These are phyloP conservation scores for Scelioninae gen. 1 DNA, from an alignment of 2,888 invertebrate genomes.

Conservation along the genomic window DNA sequence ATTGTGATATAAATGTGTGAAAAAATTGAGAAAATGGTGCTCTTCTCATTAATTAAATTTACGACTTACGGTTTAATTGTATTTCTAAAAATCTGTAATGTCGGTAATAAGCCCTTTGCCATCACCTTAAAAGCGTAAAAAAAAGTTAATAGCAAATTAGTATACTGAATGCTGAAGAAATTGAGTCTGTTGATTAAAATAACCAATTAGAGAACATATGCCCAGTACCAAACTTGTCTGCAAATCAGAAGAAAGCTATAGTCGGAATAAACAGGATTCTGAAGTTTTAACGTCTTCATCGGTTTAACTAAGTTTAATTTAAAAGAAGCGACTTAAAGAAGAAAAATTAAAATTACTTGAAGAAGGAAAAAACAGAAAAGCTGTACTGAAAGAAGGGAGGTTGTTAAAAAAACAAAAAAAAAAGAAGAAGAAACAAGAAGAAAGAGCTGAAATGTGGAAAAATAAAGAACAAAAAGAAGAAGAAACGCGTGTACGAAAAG, in stretches of 20 bases:
- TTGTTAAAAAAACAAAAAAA: slow-evolving; percentile 14
- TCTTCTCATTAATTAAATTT: too few species aligned
- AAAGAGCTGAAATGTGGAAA: slow-evolving; percentile 20
- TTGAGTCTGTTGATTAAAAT: too few species aligned
- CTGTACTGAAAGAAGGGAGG: slow-evolving; percentile 21
- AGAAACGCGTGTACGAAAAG: too few species aligned
- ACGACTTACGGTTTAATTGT: too few species aligned
- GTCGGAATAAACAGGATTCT: slow-evolving; percentile 24
- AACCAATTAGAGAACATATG: too few species aligned
- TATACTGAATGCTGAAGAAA: too few species aligned
- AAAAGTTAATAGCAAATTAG: too few species aligned
- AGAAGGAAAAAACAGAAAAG: slow-evolving; percentile 19
- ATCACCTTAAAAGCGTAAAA: too few species aligned
- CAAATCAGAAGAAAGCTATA: not conserved
- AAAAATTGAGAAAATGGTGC: too few species aligned
- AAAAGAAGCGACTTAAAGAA: slow-evolving; percentile 15
- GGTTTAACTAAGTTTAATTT: slow-evolving; percentile 7
- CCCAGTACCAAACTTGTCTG: slow-evolving; percentile 27
- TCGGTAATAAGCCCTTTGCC: too few species aligned
- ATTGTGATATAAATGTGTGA: too few species aligned
- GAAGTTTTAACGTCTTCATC: slow-evolving; percentile 28
- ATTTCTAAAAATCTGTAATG: too few species aligned
- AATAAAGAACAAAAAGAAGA: slow-evolving; percentile 20
- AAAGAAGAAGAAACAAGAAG: slow-evolving; percentile 23
- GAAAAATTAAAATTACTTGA: slow-evolving; percentile 11